These are phyloP conservation scores for Himalopsyche kuldschensis DNA, from an alignment of 2,888 invertebrate species.

Conservation along the genomic window DNA sequence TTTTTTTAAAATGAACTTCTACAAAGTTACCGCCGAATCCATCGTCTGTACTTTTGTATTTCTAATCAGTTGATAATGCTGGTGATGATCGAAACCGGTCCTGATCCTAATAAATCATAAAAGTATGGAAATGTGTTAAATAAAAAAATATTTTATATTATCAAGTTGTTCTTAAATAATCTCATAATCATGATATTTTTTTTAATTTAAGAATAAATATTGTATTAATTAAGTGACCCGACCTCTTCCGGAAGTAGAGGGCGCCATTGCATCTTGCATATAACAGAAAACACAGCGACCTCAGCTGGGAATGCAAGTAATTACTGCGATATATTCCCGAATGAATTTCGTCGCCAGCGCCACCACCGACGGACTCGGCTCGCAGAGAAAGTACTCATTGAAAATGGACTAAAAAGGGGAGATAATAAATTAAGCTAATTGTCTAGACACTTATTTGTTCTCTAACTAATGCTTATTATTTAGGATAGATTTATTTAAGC, in stretches of 20 bases:
- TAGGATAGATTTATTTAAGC: background rate
- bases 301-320: slow-evolving; percentile 30
- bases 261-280: background rate
- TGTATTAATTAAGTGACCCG: background rate
- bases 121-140: no score
- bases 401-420: slow-evolving; percentile 5
- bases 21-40: no score
- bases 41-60: no score
- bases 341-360: slow-evolving; percentile 1
- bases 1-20: no score
- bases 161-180: no score
- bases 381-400: slow-evolving; percentile 1
- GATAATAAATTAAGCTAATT: background rate
- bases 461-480: background rate
- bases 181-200: no score
- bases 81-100: no score
- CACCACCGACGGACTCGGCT: background rate
- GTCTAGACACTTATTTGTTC: background rate
- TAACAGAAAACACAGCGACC: background rate
- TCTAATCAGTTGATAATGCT: no score
- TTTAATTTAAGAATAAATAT: no score
- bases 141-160: no score
- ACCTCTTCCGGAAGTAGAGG: background rate
- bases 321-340: slow-evolving; percentile 27
- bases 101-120: no score